Evolutionary conservation across 2,113 vertebrate genomes (phyloP).

Genomic region (Macrotus californicus): DNA sequence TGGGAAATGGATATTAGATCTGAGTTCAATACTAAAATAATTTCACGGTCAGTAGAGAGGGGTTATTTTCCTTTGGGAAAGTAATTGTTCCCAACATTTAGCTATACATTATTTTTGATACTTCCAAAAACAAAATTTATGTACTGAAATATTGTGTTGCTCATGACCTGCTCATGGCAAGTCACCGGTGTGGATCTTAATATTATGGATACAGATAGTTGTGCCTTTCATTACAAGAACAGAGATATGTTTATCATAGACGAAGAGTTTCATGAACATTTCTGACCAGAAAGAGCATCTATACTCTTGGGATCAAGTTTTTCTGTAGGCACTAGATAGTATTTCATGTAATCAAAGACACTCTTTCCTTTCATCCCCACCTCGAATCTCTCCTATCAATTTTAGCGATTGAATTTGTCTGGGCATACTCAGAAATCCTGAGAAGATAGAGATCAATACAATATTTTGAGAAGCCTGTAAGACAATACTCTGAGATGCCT

Average conservation of each 20-base stretch:
- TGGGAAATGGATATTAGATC: conserved; percentile 50
- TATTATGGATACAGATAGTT: not conserved
- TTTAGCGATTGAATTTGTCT: not conserved
- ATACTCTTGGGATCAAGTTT: not conserved
- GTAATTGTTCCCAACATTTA: conserved; percentile 32
- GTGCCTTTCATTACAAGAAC: not conserved
- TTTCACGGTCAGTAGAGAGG: conserved; percentile 52
- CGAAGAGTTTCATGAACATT: not conserved
- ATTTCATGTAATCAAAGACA: not conserved
- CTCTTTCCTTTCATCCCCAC: not conserved
- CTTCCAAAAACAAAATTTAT: conserved; percentile 51
- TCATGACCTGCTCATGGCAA: not conserved
- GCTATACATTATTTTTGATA: conserved; percentile 44
- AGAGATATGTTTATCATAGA: not conserved
- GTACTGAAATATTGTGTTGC: conserved; percentile 26
- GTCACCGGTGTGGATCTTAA: not conserved
- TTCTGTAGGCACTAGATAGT: not conserved
- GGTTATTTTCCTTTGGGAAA: conserved; percentile 44
- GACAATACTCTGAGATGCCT: not conserved
- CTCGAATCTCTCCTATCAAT: not conserved
- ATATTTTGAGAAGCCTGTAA: not conserved
- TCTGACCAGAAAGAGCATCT: not conserved
- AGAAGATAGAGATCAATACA: not conserved
- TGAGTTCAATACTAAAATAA: conserved; percentile 56
- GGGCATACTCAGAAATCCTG: not conserved